A percentile compares a stretch with the other conserved stretches of the same genome.
phyloP scores from a whole-genome alignment of 2,888 invertebrate species.

The Drosophila helvetica region DNA sequence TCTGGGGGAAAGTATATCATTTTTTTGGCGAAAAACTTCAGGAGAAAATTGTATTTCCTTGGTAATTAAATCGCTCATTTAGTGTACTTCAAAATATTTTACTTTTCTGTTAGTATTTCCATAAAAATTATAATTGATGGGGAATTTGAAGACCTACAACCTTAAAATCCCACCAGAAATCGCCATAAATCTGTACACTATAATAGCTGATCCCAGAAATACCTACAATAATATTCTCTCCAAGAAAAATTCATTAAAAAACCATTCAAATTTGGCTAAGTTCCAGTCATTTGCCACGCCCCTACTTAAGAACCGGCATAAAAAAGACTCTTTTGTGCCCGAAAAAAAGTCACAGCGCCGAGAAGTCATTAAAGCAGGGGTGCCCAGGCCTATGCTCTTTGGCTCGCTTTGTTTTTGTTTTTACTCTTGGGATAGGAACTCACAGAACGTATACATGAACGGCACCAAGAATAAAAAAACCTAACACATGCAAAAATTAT shows the following conservation, averaged over 20 bases:
- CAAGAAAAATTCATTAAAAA: constrained; percentile 14
- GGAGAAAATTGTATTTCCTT: background rate
- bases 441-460: too few species aligned
- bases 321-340: constrained; percentile 31
- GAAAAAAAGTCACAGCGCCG: constrained; percentile 27
- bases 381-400: too few species aligned
- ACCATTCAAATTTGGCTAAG: constrained; percentile 13
- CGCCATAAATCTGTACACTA: background rate
- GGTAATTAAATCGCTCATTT: background rate
- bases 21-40: background rate
- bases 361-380: constrained; percentile 34
- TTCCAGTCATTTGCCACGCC: constrained; percentile 46
- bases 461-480: too few species aligned
- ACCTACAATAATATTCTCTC: background rate
- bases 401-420: too few species aligned
- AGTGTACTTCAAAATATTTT: background rate
- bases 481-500: too few species aligned
- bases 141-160: too few species aligned
- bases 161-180: background rate
- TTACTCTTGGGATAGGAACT: too few species aligned
- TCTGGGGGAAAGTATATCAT: background rate
- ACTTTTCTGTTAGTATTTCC: too few species aligned
- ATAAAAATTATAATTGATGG: background rate
- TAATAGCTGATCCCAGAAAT: background rate
- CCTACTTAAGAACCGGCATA: constrained; percentile 47